Evolutionary conservation across 2,113 vertebrate species (phyloP).

Genomic region (Alethe diademata): DNA sequence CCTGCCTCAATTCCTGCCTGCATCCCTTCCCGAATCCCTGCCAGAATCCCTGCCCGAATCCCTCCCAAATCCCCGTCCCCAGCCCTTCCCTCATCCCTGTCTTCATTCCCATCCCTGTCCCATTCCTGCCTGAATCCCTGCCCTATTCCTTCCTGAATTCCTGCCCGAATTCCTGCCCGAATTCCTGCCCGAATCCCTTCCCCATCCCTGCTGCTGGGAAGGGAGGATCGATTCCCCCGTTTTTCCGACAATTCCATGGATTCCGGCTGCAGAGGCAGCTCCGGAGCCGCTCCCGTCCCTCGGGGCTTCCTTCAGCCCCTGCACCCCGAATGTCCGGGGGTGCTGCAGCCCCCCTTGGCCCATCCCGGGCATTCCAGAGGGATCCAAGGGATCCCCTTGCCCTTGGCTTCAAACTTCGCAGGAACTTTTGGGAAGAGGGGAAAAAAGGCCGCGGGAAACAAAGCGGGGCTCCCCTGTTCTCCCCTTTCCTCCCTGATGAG

Average conservation of each 20-base stretch:
- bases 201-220: background rate
- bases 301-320: rapidly evolving
- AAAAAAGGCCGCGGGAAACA: background rate
- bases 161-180: too few species aligned
- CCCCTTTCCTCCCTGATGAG: background rate
- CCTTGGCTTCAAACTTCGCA: background rate
- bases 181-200: background rate
- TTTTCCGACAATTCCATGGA: rapidly evolving
- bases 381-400: background rate
- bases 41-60: too few species aligned
- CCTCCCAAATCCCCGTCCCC: rapidly evolving
- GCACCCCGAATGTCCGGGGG: rapidly evolving
- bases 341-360: background rate
- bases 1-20: too few species aligned
- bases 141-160: too few species aligned
- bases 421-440: background rate
- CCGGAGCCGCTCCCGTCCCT: rapidly evolving
- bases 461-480: rapidly evolving
- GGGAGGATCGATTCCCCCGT: rapidly evolving
- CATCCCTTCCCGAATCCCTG: too few species aligned
- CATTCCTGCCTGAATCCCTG: too few species aligned
- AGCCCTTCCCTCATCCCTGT: background rate
- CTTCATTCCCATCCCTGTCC: too few species aligned
- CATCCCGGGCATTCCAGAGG: background rate
- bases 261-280: rapidly evolving